These are phyloP conservation scores for Centropyge bicolor DNA, from an alignment of 2,797 vertebrate genomes.

Conservation along the genomic window DNA sequence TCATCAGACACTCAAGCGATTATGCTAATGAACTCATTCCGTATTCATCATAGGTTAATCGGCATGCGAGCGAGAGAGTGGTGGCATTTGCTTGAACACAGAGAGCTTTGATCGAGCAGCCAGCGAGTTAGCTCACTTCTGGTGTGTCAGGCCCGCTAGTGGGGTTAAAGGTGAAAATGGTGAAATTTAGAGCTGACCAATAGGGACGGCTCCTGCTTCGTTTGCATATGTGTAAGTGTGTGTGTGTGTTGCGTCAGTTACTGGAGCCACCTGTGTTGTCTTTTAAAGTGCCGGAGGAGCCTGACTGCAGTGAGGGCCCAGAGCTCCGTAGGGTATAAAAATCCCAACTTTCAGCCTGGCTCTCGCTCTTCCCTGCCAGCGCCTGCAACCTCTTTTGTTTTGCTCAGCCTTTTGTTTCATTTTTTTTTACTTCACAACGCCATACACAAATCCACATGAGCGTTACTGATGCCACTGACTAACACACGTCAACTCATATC, in stretches of 20 bases:
- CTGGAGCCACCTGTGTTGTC: not conserved
- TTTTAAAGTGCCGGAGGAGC: not conserved
- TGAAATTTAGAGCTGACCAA: slow-evolving; percentile 9
- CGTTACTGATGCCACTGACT: not conserved
- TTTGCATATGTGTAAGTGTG: not conserved
- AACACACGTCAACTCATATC: too few species aligned
- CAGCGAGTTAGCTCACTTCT: slow-evolving; percentile 29
- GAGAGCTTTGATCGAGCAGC: slow-evolving; percentile 61
- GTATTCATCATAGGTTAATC: slow-evolving; percentile 80
- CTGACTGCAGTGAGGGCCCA: not conserved
- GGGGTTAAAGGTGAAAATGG: slow-evolving; percentile 36
- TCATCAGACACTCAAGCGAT: slow-evolving; percentile 79
- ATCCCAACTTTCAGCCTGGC: not conserved
- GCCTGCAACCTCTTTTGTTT: not conserved
- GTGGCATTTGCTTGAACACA: slow-evolving; percentile 66
- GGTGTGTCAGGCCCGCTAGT: not conserved
- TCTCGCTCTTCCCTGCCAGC: not conserved
- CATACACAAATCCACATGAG: not conserved
- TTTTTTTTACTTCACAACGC: not conserved
- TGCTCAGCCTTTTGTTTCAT: not conserved
- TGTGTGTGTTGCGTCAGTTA: not conserved
- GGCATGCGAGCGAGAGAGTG: slow-evolving; percentile 49
- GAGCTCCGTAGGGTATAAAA: not conserved
- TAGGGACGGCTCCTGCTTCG: not conserved
- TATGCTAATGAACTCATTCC: slow-evolving; percentile 81